Conservation (phyloP, 2,888 invertebrate species). For the Cataglyphis rosenhaueri region DNA sequence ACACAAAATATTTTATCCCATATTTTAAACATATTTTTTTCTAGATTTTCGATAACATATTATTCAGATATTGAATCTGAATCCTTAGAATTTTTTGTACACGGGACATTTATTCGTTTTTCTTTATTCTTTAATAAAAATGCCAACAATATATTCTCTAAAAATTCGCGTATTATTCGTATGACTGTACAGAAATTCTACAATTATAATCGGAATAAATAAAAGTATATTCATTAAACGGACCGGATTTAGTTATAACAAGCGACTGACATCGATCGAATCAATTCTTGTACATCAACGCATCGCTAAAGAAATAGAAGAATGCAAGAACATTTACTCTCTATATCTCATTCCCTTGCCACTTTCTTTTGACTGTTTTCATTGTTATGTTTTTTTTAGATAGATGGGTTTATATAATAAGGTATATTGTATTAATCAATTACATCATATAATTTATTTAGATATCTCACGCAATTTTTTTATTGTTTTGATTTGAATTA, state of each 20-base stretch:
- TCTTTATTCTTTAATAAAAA: neutral
- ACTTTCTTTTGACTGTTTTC: too few species aligned
- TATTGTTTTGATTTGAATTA: conserved; percentile 51
- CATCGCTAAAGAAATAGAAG: conserved; percentile 28
- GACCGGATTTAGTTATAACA: conserved; percentile 38
- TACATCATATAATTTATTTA: conserved; percentile 47
- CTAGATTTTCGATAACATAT: neutral
- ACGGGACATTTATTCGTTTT: neutral
- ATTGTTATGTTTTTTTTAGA: conserved; percentile 29
- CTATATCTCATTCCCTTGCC: neutral
- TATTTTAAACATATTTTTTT: neutral
- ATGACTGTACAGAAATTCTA: neutral
- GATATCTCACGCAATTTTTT: conserved; percentile 45
- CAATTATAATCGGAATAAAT: conserved; percentile 13
- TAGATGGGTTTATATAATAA: conserved; percentile 46
- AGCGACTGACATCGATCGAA: conserved; percentile 38
- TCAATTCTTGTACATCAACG: conserved; percentile 33
- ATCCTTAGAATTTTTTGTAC: neutral
- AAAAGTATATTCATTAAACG: neutral
- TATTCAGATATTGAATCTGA: neutral
- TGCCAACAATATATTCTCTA: neutral
- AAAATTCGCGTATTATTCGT: neutral
- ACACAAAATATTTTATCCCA: neutral
- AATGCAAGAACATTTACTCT: conserved; percentile 11
- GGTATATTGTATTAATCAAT: conserved; percentile 50